Conservation (phyloP, 2,113 vertebrate genomes). For the Myrmophylax atrothorax region DNA sequence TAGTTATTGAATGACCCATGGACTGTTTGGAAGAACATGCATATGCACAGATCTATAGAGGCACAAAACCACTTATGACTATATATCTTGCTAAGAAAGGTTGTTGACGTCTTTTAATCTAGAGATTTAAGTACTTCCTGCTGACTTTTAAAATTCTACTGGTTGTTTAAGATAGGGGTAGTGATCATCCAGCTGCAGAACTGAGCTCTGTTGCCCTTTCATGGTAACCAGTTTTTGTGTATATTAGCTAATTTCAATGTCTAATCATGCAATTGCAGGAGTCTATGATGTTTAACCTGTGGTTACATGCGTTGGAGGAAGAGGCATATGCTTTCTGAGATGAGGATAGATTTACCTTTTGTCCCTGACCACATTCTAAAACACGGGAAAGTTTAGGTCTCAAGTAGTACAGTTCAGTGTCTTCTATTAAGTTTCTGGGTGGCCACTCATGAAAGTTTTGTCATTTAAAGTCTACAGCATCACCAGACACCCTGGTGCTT, state of each 20-base stretch:
- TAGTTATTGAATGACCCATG: not conserved
- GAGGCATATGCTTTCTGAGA: not conserved
- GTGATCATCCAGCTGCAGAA: not conserved
- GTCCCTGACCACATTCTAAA: not conserved
- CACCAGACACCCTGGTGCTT: not conserved
- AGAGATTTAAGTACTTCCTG: not conserved
- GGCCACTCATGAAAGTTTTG: not conserved
- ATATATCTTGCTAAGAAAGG: not conserved
- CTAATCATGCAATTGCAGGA: not conserved
- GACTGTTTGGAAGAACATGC: not conserved
- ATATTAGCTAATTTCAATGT: not conserved
- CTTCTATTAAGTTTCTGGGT: not conserved
- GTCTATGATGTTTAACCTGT: not conserved
- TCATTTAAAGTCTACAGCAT: not conserved
- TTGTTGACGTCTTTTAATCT: not conserved
- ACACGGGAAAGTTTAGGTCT: not conserved
- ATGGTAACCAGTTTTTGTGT: not conserved
- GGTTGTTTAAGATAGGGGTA: not conserved
- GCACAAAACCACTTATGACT: not conserved
- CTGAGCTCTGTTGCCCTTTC: accelerated
- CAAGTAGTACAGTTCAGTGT: not conserved
- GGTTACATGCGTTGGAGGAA: not conserved
- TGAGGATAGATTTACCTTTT: not conserved
- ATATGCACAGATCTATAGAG: not conserved
- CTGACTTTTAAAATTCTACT: not conserved